Evolutionary conservation across 2,113 vertebrate genomes (phyloP), one percentile per base, ranked within the genome.

Genomic region (Sitta europaea): DNA sequence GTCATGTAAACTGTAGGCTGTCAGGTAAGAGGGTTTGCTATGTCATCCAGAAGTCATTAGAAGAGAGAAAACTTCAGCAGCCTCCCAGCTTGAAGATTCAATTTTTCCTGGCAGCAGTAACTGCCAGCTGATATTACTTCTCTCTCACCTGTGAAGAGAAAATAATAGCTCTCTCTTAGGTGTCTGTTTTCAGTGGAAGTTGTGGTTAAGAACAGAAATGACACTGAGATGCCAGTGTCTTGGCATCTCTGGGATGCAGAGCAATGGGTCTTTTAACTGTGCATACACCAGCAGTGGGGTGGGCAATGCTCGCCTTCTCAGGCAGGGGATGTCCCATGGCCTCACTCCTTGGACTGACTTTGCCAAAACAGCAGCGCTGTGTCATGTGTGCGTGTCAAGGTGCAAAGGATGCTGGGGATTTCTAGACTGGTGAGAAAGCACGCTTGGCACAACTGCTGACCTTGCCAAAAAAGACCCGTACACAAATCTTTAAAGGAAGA

Each of bases 21-120:
- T 45, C n/a, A 68, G 28, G 28, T 43, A 57, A 82, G 36, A 90
- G 40, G 36, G 24, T 22, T 14, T 90, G 27, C 51, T 84, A 6
- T 36, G 25, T 42, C 50, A 72, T 40, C 58, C 54, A 53, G 36
- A 28, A 88, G 23, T 68, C 53, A 65, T 53, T 57, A 65, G 48
- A 81, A 72, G 7, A 75, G 23, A 87, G 51, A 92, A 90, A 82
- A 59, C 9, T 40, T 90, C 54, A 85, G 33, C 43, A 84, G 24
- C 12, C 38, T 74, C 14, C 12, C 27, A 7, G 5, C 17, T 58
- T 35, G 36, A 38, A 88, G 17, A 67, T 40, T 58, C 2, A 0
- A 40, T 28, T 42, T 83, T 70, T 84, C 31, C 68, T 80, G 59
- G 35, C 55, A 87, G 57, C 29, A 91, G 28, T 8, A 53, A 14